These are phyloP conservation scores for Apoda limacodes DNA, from an alignment of 2,888 invertebrate species.

Conservation along the genomic window DNA sequence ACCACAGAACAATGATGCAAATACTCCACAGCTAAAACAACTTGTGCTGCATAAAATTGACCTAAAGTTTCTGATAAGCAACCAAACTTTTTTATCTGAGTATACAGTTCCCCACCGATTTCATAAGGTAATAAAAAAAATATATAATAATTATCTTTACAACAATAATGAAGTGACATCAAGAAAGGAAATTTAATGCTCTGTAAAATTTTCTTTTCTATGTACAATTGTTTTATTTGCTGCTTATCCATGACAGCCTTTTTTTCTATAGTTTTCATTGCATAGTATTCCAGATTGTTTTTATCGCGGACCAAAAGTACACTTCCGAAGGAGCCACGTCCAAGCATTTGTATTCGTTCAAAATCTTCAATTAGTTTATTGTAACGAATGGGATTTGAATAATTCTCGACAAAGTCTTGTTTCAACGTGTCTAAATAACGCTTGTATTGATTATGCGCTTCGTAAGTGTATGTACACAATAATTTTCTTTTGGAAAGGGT, in stretches of 20 bases:
- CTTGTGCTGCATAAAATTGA: conserved; percentile 90
- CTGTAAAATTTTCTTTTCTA: conserved; percentile 88
- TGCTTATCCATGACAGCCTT: conserved; percentile 83
- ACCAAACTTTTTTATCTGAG: conserved; percentile 70
- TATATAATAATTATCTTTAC: conserved; percentile 85
- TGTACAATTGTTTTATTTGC: conserved; percentile 82
- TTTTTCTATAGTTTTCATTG: conserved; percentile 91
- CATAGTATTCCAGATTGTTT: conserved; percentile 71
- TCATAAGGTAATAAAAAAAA: conserved; percentile 85
- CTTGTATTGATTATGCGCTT: conserved; percentile 31
- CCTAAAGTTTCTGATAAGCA: conserved; percentile 78
- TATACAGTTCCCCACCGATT: conserved; percentile 87
- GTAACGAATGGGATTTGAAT: conserved; percentile 20
- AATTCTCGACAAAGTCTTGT: conserved; percentile 32
- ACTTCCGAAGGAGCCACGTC: conserved; percentile 87
- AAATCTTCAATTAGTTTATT: conserved; percentile 68
- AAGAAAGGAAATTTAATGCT: conserved; percentile 87
- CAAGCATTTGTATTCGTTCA: conserved; percentile 79
- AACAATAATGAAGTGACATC: conserved; percentile 80
- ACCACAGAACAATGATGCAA: conserved; percentile 86
- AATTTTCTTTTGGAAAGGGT: no score
- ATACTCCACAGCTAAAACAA: conserved; percentile 89
- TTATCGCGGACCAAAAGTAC: conserved; percentile 80
- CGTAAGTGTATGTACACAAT: conserved; percentile 29
- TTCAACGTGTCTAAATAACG: conserved; percentile 39